Conservation (phyloP, 2,113 vertebrate species). For the Gymnocephalus cernua region DNA sequence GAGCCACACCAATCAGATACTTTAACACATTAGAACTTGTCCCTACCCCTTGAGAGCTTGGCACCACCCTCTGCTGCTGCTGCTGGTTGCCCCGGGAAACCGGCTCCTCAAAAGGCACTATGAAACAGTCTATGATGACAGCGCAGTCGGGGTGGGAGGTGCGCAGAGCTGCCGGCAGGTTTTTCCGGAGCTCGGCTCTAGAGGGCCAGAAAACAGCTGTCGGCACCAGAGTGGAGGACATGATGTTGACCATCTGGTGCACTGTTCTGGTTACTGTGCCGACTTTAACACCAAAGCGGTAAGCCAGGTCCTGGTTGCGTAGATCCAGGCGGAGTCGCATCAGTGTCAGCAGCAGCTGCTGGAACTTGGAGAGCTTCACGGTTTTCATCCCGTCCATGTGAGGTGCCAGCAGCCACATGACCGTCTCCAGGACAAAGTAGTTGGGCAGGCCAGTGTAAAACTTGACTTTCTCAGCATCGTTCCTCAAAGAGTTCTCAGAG, state of each 20-base stretch:
- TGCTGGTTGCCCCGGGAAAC: slow-evolving; percentile 50
- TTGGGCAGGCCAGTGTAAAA: slow-evolving; percentile 86
- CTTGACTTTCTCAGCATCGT: slow-evolving; percentile 83
- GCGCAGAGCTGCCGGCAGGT: slow-evolving; percentile 77
- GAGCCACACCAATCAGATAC: slow-evolving; percentile 84
- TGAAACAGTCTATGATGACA: slow-evolving; percentile 84
- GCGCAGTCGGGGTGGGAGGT: slow-evolving; percentile 82
- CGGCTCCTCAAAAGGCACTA: slow-evolving; percentile 78
- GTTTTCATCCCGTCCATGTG: slow-evolving; percentile 83
- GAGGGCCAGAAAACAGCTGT: slow-evolving; percentile 85
- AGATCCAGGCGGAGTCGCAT: slow-evolving; percentile 85
- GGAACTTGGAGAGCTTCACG: slow-evolving; percentile 82
- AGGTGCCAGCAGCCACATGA: slow-evolving; percentile 84
- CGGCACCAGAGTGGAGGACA: slow-evolving; percentile 84
- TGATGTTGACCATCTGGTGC: slow-evolving; percentile 82
- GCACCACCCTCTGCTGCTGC: slow-evolving; percentile 37
- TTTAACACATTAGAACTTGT: slow-evolving; percentile 69
- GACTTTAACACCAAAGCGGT: slow-evolving; percentile 83
- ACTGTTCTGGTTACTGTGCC: slow-evolving; percentile 78
- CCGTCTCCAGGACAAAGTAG: slow-evolving; percentile 85
- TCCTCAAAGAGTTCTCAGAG: slow-evolving; percentile 79
- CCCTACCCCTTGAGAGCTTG: slow-evolving; percentile 9
- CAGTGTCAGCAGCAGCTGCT: slow-evolving; percentile 83
- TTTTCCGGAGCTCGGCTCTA: slow-evolving; percentile 82
- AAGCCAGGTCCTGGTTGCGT: slow-evolving; percentile 84